Conservation (phyloP, 2,888 invertebrate species). For the Tiphia femorata region DNA sequence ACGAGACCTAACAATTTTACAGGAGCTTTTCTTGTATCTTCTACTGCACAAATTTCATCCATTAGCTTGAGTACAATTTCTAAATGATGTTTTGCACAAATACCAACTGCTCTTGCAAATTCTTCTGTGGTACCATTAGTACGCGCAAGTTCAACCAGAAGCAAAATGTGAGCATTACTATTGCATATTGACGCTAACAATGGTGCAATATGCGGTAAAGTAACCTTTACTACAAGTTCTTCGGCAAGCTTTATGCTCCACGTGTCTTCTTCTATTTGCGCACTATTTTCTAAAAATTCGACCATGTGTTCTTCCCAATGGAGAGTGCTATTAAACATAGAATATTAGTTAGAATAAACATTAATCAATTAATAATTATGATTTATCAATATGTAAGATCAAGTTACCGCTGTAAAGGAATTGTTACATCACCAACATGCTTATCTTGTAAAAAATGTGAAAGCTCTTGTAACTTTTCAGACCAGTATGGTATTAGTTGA, state of each 20-base stretch:
- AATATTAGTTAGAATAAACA: neutral
- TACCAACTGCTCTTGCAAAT: constrained; percentile 56
- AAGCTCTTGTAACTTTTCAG: constrained; percentile 47
- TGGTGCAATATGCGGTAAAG: constrained; percentile 42
- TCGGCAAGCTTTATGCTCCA: constrained; percentile 58
- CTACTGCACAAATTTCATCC: constrained; percentile 52
- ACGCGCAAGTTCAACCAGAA: constrained; percentile 50
- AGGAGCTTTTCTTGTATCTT: constrained; percentile 55
- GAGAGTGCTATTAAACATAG: too few species aligned
- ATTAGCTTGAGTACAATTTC: constrained; percentile 48
- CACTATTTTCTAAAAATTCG: constrained; percentile 58
- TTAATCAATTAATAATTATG: neutral
- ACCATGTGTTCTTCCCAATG: constrained; percentile 61
- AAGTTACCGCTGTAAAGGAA: constrained; percentile 31
- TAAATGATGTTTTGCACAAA: constrained; percentile 56
- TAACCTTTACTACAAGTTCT: constrained; percentile 46
- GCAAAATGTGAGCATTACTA: constrained; percentile 46
- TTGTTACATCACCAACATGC: constrained; percentile 15
- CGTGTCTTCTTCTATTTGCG: constrained; percentile 52
- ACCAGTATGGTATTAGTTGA: constrained; percentile 55
- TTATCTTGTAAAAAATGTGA: constrained; percentile 44
- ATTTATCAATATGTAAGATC: neutral
- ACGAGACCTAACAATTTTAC: constrained; percentile 58
- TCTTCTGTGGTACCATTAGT: constrained; percentile 43
- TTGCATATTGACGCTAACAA: constrained; percentile 54